Conservation (phyloP, 2,888 invertebrate species). For the Mythimna vitellina region DNA sequence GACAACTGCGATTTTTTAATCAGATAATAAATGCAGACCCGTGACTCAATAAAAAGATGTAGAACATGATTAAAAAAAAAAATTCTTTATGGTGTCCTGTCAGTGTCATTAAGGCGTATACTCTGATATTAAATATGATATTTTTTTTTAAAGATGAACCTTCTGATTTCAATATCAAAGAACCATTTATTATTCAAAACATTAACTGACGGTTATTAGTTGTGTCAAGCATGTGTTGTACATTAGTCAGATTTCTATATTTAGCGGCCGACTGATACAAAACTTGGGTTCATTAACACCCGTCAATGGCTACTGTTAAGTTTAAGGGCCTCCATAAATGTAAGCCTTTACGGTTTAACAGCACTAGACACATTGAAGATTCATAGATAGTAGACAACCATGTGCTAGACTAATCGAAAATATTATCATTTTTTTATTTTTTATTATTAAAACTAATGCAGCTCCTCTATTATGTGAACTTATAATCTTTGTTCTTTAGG, state of each 20-base stretch:
- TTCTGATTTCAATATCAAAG: conserved; percentile 19
- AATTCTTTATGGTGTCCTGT: neutral
- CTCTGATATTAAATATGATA: neutral
- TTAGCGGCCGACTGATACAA: conserved; percentile 78
- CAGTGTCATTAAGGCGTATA: neutral
- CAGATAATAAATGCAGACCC: neutral
- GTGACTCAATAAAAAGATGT: neutral
- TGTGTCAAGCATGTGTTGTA: conserved; percentile 81
- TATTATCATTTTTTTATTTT: neutral
- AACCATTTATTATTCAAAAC: conserved; percentile 70
- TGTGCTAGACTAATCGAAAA: neutral
- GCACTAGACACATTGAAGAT: conserved; percentile 4
- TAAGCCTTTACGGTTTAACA: conserved; percentile 32
- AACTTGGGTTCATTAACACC: conserved; percentile 81
- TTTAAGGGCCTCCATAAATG: conserved; percentile 61
- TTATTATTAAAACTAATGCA: neutral
- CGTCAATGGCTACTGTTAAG: conserved; percentile 68
- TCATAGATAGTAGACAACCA: neutral
- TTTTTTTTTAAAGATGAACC: conserved; percentile 1
- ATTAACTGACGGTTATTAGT: conserved; percentile 69
- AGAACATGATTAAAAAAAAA: conserved; percentile 20
- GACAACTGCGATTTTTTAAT: conserved; percentile 39
- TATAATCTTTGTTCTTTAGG: conserved; percentile 3
- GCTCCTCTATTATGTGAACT: conserved; percentile 2
- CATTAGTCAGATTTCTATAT: conserved; percentile 85